A percentile compares a stretch with the other conserved stretches of the same genome.
Evolutionary conservation across 2,113 vertebrate species (phyloP).

Genomic region (Pongo abelii): DNA sequence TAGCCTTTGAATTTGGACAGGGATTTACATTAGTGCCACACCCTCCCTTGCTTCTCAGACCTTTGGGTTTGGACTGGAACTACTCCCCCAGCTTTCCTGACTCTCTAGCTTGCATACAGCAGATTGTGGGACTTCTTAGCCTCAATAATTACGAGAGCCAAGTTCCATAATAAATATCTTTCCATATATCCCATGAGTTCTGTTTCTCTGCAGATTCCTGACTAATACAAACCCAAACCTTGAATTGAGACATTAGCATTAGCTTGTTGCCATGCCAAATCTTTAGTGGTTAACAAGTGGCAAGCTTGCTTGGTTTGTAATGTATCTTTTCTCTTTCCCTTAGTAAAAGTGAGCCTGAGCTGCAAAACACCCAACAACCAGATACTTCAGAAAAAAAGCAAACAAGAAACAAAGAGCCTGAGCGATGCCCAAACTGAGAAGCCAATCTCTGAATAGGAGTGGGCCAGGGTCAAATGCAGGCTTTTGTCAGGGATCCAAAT

Average conservation of each 20-base stretch:
- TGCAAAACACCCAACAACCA: neutral
- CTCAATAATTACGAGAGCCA: neutral
- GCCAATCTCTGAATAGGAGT: neutral
- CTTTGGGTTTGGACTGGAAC: neutral
- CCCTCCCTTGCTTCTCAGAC: neutral
- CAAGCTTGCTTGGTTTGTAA: neutral
- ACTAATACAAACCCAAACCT: neutral
- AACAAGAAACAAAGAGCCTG: neutral
- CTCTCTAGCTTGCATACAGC: neutral
- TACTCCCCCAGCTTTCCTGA: neutral
- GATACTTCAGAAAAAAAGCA: neutral
- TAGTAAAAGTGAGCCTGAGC: neutral
- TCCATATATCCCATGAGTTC: neutral
- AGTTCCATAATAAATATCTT: neutral
- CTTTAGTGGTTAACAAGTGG: neutral
- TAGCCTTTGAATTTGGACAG: neutral
- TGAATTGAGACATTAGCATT: neutral
- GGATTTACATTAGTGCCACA: neutral
- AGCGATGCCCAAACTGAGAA: neutral
- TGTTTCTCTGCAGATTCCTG: neutral
- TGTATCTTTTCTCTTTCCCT: neutral
- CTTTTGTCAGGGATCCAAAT: neutral
- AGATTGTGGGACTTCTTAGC: neutral
- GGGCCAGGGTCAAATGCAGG: neutral
- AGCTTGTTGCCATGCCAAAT: neutral